phyloP scores from a whole-genome alignment of 2,797 vertebrate species.

The Anas capensis region DNA sequence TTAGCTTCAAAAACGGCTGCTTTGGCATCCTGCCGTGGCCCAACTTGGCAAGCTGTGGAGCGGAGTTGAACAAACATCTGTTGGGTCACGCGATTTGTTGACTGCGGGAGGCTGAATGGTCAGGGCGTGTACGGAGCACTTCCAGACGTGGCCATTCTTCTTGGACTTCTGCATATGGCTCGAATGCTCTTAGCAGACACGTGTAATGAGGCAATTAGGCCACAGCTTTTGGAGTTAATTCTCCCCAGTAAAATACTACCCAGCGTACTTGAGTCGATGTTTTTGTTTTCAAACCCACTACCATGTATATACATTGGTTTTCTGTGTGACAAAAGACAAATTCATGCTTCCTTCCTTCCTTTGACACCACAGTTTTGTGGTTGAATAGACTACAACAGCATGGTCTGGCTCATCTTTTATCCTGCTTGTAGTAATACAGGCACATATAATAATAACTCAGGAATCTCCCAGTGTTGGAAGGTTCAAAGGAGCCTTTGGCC shows the following conservation, averaged over 20 bases:
- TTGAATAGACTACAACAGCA: neutral
- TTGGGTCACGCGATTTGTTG: neutral
- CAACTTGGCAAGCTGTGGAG: neutral
- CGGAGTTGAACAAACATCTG: slow-evolving; percentile 3
- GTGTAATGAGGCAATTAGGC: neutral
- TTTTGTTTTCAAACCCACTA: neutral
- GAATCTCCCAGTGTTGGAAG: neutral
- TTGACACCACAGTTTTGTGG: neutral
- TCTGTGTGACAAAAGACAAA: neutral
- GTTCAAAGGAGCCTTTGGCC: neutral
- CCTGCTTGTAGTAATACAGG: neutral
- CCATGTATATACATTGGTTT: neutral
- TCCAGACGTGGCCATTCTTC: neutral
- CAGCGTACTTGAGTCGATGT: neutral
- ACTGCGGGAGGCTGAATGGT: neutral
- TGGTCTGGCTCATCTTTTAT: neutral
- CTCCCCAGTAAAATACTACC: neutral
- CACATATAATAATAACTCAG: neutral
- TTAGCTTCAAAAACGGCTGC: neutral
- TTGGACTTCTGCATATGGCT: neutral
- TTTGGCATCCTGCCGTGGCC: slow-evolving; percentile 11
- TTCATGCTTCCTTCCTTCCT: neutral
- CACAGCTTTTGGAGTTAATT: neutral
- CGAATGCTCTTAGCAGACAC: neutral
- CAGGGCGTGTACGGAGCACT: fast-evolving